A percentile compares a stretch with the other conserved stretches of the same genome.
Evolutionary conservation across 2,113 vertebrate species (phyloP).

Genomic region (Aix galericulata): DNA sequence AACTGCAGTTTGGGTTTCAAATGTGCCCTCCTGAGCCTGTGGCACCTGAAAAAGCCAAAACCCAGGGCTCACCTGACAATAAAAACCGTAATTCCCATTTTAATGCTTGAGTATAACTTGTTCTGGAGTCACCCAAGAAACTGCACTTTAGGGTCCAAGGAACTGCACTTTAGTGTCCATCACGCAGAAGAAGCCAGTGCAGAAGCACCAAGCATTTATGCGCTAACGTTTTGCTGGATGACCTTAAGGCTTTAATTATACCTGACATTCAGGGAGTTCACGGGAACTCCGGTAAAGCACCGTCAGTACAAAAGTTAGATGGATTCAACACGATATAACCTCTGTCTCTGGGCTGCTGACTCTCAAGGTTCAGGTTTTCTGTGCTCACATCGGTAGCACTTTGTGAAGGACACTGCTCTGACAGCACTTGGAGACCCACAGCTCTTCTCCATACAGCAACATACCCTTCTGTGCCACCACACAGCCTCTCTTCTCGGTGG

Average conservation of each 20-base stretch:
- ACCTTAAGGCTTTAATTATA: conserved; percentile 17
- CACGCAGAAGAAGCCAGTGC: not conserved
- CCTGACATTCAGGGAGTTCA: not conserved
- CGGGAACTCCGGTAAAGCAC: not conserved
- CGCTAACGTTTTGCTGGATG: not conserved
- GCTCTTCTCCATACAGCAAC: not conserved
- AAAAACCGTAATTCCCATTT: not conserved
- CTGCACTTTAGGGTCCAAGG: not conserved
- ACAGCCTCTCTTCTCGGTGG: not conserved
- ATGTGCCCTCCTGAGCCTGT: not conserved
- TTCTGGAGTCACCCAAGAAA: not conserved
- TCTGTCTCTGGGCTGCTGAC: not conserved
- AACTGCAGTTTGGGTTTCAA: not conserved
- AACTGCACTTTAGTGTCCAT: not conserved
- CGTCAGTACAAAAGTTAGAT: not conserved
- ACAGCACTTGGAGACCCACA: not conserved
- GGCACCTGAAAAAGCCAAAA: not conserved
- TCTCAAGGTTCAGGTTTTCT: not conserved
- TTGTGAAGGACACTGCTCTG: not conserved
- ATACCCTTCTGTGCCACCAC: not conserved
- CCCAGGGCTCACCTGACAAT: not conserved
- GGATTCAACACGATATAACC: not conserved
- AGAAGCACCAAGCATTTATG: not conserved
- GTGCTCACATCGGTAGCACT: rapidly evolving
- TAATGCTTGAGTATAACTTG: not conserved